Base-by-base conservation (phyloP, 2,888 invertebrate genomes). In the Sipunculus nudus region DNA sequence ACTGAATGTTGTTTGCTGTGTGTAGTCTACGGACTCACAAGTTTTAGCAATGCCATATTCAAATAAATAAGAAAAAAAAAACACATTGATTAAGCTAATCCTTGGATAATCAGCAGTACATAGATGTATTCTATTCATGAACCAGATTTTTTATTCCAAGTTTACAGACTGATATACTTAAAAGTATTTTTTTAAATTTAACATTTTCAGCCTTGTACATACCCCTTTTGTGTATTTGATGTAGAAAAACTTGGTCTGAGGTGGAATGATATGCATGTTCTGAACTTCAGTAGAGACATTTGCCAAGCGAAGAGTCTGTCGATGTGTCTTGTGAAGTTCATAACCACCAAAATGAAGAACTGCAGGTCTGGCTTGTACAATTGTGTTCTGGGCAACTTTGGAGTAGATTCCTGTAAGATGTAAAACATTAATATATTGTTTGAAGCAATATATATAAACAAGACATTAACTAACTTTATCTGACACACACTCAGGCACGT, bases 211-310 rank as follows among this genome's bases (percentile, higher is more conserved):
- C n/a, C n/a, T n/a, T 52, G 6, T 26, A 67, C 78, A 75, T 70
- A 82, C 82, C 47, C 70, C 72, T 71, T 83, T 83, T 45, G 73
- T 77, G 62, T 83, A 83, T 58, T 79, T 78, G 29, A 83, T 76
- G 53, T 74, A 74, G 71, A 83, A 83, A 55, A 78, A 76, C 59
- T 76, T 78, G 13, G 80, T 79, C 67, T 82, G 82, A 50, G 83
- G 83, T 26, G 82, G 81, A 46, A 83, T 78, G 43, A 83, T 77
- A 61, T 83, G 81, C 74, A 82, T 75, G 48, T 80, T 68, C 31
- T 80, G 72, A 2, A 83, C 78, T 55, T 82, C 80, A 46, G 78
- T 73, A 13, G 81, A 79, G 19, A 81, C 78, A 69, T 83, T 83
- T 6, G 76, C 75, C 43, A 83, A 73, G 23, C 69, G 68, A 5